These are phyloP conservation scores for Palythoa heliodiscus DNA, from an alignment of 92 coral and sea anemone genomes.

Conservation along the genomic window DNA sequence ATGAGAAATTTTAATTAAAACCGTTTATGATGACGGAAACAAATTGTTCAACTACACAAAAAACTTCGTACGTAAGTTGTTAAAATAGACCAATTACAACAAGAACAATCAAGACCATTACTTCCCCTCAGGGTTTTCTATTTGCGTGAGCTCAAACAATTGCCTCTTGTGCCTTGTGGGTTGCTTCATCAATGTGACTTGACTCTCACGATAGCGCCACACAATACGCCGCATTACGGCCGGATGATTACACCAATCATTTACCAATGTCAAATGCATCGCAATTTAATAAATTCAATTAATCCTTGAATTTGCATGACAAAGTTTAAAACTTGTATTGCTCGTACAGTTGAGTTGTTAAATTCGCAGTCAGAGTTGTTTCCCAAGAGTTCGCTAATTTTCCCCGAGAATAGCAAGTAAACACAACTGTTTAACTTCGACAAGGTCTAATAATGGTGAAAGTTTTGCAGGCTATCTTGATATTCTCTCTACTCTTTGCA, in stretches of 20 bases:
- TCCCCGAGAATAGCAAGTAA: background rate
- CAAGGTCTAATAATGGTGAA: constrained; percentile 10
- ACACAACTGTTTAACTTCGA: background rate
- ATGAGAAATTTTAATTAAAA: background rate
- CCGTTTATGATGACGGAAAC: background rate
- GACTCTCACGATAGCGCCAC: background rate
- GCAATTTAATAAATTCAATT: constrained; percentile 30
- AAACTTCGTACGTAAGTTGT: background rate
- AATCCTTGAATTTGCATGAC: constrained; percentile 26
- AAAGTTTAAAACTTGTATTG: constrained; percentile 2
- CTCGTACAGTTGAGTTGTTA: background rate
- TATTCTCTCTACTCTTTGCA: constrained; percentile 1
- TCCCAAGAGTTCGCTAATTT: background rate
- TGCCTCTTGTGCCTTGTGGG: background rate
- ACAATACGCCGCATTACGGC: constrained; percentile 15
- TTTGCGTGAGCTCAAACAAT: constrained; percentile 11
- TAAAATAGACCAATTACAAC: background rate
- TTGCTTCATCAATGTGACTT: background rate
- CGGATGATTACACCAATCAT: constrained; percentile 19
- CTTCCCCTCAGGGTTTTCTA: background rate
- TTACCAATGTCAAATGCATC: background rate
- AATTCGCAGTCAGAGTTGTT: background rate
- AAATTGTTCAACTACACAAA: background rate
- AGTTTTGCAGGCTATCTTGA: background rate
- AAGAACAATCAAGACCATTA: background rate